phyloP scores from a whole-genome alignment of 2,888 invertebrate genomes.

The Tortricodes alternella region DNA sequence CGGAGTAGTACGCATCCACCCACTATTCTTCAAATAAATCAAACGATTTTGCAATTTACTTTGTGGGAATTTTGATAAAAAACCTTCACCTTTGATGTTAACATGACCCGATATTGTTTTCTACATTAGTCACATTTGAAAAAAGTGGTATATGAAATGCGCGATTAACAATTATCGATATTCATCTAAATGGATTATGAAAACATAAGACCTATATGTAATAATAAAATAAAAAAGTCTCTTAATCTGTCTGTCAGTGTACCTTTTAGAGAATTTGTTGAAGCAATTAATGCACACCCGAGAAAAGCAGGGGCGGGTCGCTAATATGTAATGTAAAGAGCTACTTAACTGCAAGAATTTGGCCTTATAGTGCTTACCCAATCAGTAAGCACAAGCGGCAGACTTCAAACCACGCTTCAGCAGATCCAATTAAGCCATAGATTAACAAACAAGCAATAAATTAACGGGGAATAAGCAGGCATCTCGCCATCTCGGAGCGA shows the following conservation, averaged over 20 bases:
- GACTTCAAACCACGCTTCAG: constrained; percentile 21
- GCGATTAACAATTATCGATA: no score
- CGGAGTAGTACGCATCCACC: constrained; percentile 37
- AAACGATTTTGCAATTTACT: constrained; percentile 51
- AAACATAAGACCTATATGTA: no score
- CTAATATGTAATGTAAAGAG: no score
- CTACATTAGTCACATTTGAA: neutral
- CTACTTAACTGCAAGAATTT: no score
- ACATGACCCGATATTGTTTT: constrained; percentile 8
- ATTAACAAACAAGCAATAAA: constrained; percentile 32
- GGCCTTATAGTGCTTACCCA: neutral
- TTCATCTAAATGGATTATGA: no score
- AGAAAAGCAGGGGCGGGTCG: no score
- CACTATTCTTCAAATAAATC: constrained; percentile 59
- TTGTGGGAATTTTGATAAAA: constrained; percentile 39
- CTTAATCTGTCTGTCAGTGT: no score
- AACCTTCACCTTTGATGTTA: constrained; percentile 27
- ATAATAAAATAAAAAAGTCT: no score
- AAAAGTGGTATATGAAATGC: no score
- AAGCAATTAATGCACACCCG: no score
- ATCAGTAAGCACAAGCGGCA: constrained; percentile 20
- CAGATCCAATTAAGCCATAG: constrained; percentile 32
- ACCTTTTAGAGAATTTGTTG: no score
- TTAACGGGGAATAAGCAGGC: constrained; percentile 30
- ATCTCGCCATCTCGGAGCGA: constrained; percentile 27